Evolutionary conservation across 53 echinoderm and acorn worm genomes (phyloP).

Genomic region (Luidia sarsii): DNA sequence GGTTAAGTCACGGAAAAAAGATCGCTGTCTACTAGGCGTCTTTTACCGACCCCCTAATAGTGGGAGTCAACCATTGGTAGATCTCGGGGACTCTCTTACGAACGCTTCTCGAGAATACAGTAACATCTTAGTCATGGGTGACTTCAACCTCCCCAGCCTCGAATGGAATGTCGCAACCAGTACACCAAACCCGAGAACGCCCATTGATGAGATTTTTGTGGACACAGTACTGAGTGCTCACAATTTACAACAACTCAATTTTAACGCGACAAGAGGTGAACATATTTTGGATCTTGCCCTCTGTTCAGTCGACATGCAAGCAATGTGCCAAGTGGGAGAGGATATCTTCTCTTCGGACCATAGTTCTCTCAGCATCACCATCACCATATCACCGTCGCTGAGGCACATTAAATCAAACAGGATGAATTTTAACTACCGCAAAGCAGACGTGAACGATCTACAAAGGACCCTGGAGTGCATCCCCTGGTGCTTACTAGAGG

Average conservation of each 20-base stretch:
- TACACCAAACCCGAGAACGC: not conserved
- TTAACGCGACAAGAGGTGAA: not conserved
- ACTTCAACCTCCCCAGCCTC: conserved; percentile 25
- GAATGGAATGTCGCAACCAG: conserved; percentile 19
- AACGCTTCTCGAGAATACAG: conserved; percentile 15
- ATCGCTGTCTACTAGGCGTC: not conserved
- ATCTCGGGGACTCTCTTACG: conserved; percentile 20
- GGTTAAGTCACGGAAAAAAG: conserved; percentile 1
- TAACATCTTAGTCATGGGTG: conserved; percentile 26
- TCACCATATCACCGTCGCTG: not conserved
- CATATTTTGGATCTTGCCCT: not conserved
- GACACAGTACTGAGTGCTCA: not conserved
- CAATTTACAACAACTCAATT: not conserved
- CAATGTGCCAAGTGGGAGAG: not conserved
- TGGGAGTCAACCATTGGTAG: conserved; percentile 16
- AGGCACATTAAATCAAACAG: not conserved
- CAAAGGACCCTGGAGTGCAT: not conserved
- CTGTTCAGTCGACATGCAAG: not conserved
- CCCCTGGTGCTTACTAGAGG: not conserved
- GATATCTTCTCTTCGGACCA: not conserved
- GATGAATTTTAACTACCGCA: not conserved
- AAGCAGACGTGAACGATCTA: not conserved
- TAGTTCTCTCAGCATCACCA: not conserved
- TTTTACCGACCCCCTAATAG: conserved; percentile 22
- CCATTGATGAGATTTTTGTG: not conserved